Percentiles rank a stretch among this genome's conserved stretches.
Conservation (phyloP, 2,888 invertebrate species). For the Ochropleura plecta region DNA sequence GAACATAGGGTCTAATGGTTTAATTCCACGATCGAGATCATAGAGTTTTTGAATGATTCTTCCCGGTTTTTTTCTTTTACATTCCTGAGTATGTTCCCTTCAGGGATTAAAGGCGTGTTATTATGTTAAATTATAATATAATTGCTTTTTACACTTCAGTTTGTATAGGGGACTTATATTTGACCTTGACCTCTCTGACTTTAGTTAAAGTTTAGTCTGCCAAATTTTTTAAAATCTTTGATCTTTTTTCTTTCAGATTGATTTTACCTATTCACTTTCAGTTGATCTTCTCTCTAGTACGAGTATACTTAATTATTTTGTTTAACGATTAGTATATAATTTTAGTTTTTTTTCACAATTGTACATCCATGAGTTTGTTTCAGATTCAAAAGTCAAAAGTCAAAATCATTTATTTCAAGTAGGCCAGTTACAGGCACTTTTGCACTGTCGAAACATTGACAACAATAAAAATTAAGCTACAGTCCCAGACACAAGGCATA, state of each 20-base stretch:
- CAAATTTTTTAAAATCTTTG: slow-evolving; percentile 18
- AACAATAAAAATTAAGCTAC: no score
- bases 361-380: no score
- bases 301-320: not conserved
- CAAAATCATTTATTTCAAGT: no score
- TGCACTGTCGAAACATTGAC: no score
- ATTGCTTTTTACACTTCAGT: not conserved
- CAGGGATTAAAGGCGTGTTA: not conserved
- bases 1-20: not conserved
- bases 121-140: not conserved
- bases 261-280: slow-evolving; percentile 11
- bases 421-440: no score
- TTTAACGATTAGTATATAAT: not conserved
- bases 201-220: slow-evolving; percentile 6
- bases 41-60: not conserved
- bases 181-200: slow-evolving; percentile 13
- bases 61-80: not conserved
- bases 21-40: not conserved
- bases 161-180: not conserved
- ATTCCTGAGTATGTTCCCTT: not conserved
- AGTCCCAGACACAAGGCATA: no score
- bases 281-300: not conserved
- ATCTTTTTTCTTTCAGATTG: not conserved
- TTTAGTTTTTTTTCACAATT: no score
- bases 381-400: no score